Conservation (phyloP, 2,888 invertebrate genomes). For the Phyllotreta cruciferae region DNA sequence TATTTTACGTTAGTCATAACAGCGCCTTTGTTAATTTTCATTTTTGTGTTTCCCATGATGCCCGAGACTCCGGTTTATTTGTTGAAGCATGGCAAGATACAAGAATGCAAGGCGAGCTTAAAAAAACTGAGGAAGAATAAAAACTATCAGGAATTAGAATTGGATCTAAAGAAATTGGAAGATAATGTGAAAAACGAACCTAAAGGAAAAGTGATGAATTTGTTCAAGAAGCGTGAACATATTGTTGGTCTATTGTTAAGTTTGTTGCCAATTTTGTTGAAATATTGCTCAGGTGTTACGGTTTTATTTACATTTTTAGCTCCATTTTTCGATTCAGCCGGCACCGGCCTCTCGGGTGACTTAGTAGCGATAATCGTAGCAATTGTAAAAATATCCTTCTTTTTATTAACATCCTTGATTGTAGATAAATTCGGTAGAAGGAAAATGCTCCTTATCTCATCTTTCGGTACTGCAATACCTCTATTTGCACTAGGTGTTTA, state of each 20-base stretch:
- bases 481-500: constrained; percentile 65
- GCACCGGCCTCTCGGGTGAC: constrained; percentile 55
- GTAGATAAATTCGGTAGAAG: constrained; percentile 78
- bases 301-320: constrained; percentile 25
- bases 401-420: constrained; percentile 72
- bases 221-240: constrained; percentile 9
- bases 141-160: constrained; percentile 11
- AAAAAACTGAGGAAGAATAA: constrained; percentile 16
- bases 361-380: constrained; percentile 78
- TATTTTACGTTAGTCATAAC: constrained; percentile 19
- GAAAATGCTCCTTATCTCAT: constrained; percentile 72
- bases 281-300: constrained; percentile 22
- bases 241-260: constrained; percentile 10
- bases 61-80: constrained; percentile 26
- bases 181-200: neutral
- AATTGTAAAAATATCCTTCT: constrained; percentile 73
- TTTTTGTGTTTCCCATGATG: constrained; percentile 2
- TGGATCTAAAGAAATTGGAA: constrained; percentile 15
- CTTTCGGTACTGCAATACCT: constrained; percentile 69
- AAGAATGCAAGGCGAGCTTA: constrained; percentile 10
- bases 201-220: neutral
- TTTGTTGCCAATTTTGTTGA: constrained; percentile 36
- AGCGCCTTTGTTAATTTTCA: constrained; percentile 4
- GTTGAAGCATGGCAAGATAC: constrained; percentile 5
- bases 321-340: constrained; percentile 27